phyloP scores from a whole-genome alignment of 2,113 vertebrate species.

The Callocephalon fimbriatum region DNA sequence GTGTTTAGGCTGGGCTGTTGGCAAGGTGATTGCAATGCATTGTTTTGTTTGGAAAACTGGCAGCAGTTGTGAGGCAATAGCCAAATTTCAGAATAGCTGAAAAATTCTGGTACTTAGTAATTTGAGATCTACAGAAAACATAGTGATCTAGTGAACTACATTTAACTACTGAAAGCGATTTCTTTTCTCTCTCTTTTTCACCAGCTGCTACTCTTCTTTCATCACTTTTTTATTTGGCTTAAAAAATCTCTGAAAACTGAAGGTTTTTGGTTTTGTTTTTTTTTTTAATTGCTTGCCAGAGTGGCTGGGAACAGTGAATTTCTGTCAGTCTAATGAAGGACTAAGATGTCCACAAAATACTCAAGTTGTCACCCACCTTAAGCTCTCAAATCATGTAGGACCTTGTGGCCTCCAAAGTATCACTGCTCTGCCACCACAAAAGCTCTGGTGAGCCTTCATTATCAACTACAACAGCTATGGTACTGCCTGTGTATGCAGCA shows the following conservation, averaged over 20 bases:
- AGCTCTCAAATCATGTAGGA: neutral
- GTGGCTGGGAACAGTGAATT: neutral
- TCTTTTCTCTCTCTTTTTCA: neutral
- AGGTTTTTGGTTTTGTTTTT: fast-evolving
- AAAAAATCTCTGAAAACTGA: neutral
- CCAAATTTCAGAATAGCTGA: neutral
- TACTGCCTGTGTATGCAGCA: neutral
- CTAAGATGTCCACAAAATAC: neutral
- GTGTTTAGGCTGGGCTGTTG: neutral
- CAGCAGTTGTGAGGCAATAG: neutral
- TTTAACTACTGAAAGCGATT: neutral
- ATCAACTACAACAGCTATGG: neutral
- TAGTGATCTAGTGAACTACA: neutral
- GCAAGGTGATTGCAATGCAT: neutral
- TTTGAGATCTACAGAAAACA: neutral
- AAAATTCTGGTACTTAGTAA: neutral
- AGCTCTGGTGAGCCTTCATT: neutral
- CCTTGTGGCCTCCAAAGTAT: neutral
- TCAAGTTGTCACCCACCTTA: neutral
- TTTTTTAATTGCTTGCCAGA: neutral
- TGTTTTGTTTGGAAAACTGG: neutral
- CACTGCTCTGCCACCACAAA: neutral
- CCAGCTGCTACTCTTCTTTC: neutral
- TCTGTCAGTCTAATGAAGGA: neutral
- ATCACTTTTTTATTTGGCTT: neutral